Evolutionary conservation across 2,797 vertebrate genomes (phyloP), one percentile per base, ranked within the genome.

Genomic region (Mormyrops boulengeri): DNA sequence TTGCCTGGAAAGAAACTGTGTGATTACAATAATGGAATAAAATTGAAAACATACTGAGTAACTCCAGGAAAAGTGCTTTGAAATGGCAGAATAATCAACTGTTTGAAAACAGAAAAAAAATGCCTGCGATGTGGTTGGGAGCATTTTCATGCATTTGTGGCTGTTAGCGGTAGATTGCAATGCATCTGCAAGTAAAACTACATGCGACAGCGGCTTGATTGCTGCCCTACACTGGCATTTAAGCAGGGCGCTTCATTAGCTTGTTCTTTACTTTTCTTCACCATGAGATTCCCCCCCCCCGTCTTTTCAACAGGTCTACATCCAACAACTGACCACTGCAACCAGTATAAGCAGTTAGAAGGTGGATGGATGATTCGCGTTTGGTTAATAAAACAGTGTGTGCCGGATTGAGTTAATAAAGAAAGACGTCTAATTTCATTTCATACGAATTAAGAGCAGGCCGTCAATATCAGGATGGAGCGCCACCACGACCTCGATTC

Each of bases 31-130:
- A 88, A 69, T 49, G 52, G 73, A 85, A 88, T 26, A 66, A 30
- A 89, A 57, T 57, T n/a, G 84, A 77, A 53, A 87, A 87, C 62
- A 77, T 47, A 38, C 34, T 22, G 62, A 57, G 50, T 50, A 57
- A 44, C 47, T 47, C 30, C 49, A 44, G 38, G 60, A n/a, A 87
- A 80, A 87, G 34, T 12, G 85, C 60, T 69, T 52, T 26, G 52
- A 53, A 34, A 80, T 66, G n/a, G 6, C 12, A 11, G 49, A 88
- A 86, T 53, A 77, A 53, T 77, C 34, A 77, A 80, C 62, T 52
- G 14, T 86, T 85, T 82, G 88, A 85, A 82, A 62, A 85, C 53
- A 49, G 17, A 82, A 84, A 19, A 57, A 85, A 38, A 26, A 38
- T 85, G 44, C 38, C 9, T 26, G 84, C 12, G 30, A 85, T 30